Percentiles rank a stretch among this genome's conserved stretches.
Conservation (phyloP, 2,888 invertebrate species). For the Latrodectus hesperus region DNA sequence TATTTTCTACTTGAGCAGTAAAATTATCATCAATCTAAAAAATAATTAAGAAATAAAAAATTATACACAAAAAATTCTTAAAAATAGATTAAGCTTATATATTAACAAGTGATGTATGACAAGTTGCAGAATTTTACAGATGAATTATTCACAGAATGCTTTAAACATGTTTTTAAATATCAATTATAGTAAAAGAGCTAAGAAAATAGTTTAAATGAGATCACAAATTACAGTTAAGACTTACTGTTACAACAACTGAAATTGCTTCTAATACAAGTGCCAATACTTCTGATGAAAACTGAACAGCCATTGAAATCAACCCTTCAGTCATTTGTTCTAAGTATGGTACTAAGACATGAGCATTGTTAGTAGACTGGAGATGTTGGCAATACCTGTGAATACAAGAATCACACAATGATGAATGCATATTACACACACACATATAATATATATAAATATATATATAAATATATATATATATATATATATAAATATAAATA, state of each 20-base stretch:
- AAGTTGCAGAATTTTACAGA: neutral
- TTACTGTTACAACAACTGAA: slow-evolving; percentile 77
- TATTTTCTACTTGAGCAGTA: slow-evolving; percentile 80
- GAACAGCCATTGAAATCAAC: slow-evolving; percentile 78
- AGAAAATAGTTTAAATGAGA: neutral
- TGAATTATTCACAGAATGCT: neutral
- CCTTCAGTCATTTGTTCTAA: slow-evolving; percentile 78
- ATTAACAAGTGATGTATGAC: neutral
- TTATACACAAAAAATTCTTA: neutral
- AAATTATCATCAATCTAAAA: slow-evolving; percentile 80
- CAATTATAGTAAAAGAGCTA: neutral
- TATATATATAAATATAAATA: too few species aligned
- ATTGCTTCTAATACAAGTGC: slow-evolving; percentile 78
- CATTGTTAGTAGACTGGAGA: slow-evolving; percentile 76
- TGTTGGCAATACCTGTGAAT: slow-evolving; percentile 78
- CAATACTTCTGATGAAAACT: slow-evolving; percentile 78
- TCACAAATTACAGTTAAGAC: slow-evolving; percentile 61
- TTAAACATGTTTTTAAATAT: neutral
- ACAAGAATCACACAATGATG: too few species aligned
- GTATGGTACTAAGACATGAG: slow-evolving; percentile 76
- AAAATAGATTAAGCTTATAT: neutral
- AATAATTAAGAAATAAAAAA: too few species aligned
- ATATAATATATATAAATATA: too few species aligned
- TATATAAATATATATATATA: too few species aligned
- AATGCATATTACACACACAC: too few species aligned